Conservation (phyloP, 2,797 vertebrate species). For the Scolopax rusticola region DNA sequence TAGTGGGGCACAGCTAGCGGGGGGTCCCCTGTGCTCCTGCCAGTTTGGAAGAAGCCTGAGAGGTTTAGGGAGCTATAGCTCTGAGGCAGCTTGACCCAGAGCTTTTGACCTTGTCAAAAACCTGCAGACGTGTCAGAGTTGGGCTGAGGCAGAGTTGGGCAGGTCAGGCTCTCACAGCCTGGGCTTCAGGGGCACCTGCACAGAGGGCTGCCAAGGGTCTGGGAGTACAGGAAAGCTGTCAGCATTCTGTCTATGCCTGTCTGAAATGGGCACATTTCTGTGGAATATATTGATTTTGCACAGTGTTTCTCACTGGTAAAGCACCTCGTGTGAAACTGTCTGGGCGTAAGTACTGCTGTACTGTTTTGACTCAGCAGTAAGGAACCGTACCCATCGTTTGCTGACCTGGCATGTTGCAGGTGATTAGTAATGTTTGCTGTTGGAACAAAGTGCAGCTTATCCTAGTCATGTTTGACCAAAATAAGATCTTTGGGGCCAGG, state of each 20-base stretch:
- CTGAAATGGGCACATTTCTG: neutral
- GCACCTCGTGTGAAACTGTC: neutral
- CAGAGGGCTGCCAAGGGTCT: rapidly evolving
- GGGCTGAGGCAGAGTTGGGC: neutral
- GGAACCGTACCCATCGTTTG: neutral
- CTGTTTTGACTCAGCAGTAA: constrained; percentile 2
- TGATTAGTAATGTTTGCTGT: constrained; percentile 57
- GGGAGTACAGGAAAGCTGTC: neutral
- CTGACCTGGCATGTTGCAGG: constrained; percentile 28
- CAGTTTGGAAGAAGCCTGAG: neutral
- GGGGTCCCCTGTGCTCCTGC: neutral
- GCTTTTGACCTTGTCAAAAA: neutral
- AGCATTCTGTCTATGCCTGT: neutral
- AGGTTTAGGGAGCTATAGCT: neutral
- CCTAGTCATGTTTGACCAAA: constrained; percentile 55
- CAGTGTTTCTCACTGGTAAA: neutral
- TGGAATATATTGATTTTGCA: neutral
- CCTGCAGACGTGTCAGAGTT: neutral
- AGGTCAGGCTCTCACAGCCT: neutral
- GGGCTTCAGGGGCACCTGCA: neutral
- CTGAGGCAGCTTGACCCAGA: neutral
- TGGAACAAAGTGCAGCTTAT: constrained; percentile 68
- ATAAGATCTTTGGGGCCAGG: constrained; percentile 44
- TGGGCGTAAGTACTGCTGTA: neutral
- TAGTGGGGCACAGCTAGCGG: neutral